phyloP scores from a whole-genome alignment of 2,888 invertebrate genomes.

The Heliconius cydno region DNA sequence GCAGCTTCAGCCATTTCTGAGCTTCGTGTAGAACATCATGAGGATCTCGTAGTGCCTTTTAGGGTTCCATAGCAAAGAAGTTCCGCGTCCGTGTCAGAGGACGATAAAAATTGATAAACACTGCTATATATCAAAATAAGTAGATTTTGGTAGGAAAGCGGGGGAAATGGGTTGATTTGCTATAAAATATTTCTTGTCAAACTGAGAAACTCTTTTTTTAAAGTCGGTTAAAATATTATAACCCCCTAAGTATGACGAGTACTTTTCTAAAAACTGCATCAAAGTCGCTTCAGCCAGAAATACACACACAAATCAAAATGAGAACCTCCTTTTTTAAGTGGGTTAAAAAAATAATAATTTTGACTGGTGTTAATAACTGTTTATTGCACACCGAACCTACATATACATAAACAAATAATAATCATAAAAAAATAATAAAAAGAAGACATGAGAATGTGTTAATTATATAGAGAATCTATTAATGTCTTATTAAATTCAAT shows the following conservation, averaged over 20 bases:
- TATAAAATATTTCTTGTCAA: background rate
- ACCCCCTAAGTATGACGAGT: too few species aligned
- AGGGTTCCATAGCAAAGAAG: constrained; percentile 85
- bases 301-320: too few species aligned
- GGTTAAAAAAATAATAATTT: too few species aligned
- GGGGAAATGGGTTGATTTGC: constrained; percentile 10
- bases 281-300: background rate
- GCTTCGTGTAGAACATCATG: constrained; percentile 93
- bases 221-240: background rate
- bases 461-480: background rate
- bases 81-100: constrained; percentile 49
- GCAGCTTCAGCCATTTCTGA: constrained; percentile 89
- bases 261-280: background rate
- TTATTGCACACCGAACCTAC: too few species aligned
- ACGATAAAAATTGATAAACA: constrained; percentile 45
- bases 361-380: too few species aligned
- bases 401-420: background rate
- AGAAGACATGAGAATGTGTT: background rate
- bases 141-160: background rate
- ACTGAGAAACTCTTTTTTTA: background rate
- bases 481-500: background rate
- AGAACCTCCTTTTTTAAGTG: too few species aligned
- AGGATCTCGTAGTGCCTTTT: constrained; percentile 95
- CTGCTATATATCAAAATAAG: constrained; percentile 18
- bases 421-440: background rate